A percentile compares a stretch with the other conserved stretches of the same genome.
Conservation (phyloP, 2,797 vertebrate genomes). For the Anguilla megastoma region DNA sequence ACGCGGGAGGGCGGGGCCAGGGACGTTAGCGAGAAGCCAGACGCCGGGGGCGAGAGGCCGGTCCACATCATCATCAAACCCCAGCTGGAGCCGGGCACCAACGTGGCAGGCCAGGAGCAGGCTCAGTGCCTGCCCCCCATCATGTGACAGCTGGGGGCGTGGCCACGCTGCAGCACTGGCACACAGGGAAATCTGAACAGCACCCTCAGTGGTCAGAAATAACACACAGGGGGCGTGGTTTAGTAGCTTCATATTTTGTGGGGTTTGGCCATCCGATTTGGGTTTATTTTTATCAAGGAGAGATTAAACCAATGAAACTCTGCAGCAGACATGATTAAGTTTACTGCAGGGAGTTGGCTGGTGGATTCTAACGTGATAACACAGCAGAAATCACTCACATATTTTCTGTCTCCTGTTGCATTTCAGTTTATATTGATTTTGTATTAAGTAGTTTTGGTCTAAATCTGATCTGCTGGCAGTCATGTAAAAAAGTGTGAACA, state of each 20-base stretch:
- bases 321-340: neutral
- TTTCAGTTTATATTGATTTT: neutral
- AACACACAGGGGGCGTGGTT: neutral
- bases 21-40: slow-evolving; percentile 47
- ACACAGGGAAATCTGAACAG: neutral
- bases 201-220: neutral
- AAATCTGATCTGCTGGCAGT: neutral
- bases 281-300: neutral
- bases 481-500: neutral
- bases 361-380: neutral
- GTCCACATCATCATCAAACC: slow-evolving; percentile 73
- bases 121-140: slow-evolving; percentile 60
- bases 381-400: neutral
- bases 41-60: slow-evolving; percentile 58
- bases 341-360: neutral
- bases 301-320: neutral
- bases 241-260: neutral
- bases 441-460: neutral
- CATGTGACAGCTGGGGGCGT: slow-evolving; percentile 52
- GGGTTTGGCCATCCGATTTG: neutral
- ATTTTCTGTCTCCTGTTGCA: neutral
- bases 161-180: neutral
- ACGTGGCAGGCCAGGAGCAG: slow-evolving; percentile 56
- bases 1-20: slow-evolving; percentile 52
- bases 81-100: slow-evolving; percentile 56